phyloP scores from a whole-genome alignment of 2,888 invertebrate species.

The Ditula angustiorana region DNA sequence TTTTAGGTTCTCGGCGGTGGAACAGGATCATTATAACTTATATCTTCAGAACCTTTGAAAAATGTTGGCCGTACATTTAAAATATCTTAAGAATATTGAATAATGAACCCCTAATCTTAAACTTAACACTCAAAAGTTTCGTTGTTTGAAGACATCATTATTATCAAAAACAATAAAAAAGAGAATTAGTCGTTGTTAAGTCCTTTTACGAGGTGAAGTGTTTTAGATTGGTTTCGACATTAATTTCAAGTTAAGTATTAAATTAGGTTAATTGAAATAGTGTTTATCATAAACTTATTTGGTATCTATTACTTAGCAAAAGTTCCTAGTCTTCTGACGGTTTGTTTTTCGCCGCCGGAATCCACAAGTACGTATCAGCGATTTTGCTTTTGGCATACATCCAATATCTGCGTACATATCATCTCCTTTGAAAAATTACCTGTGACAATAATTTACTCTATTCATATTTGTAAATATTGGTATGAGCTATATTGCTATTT shows the following conservation, averaged over 20 bases:
- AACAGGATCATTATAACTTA: background rate
- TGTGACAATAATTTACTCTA: background rate
- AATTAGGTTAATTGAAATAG: no score
- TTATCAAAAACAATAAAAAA: no score
- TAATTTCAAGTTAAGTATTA: no score
- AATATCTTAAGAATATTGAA: no score
- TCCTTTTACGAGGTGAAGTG: no score
- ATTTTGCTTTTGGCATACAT: slow-evolving; percentile 16
- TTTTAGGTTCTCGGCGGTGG: background rate
- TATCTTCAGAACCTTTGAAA: background rate
- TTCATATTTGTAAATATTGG: background rate
- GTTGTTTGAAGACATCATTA: no score
- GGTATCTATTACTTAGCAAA: background rate
- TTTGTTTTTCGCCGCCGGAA: slow-evolving; percentile 5
- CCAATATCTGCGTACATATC: background rate
- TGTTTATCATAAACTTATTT: no score
- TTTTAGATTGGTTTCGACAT: no score
- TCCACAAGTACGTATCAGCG: background rate
- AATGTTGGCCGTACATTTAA: background rate
- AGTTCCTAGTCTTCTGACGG: no score
- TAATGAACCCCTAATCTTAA: no score
- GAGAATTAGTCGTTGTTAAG: no score
- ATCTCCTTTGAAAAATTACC: slow-evolving; percentile 2
- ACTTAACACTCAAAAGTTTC: no score
- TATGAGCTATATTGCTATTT: background rate